phyloP scores from a whole-genome alignment of 2,888 invertebrate genomes.

The Liodrosophila aerea region DNA sequence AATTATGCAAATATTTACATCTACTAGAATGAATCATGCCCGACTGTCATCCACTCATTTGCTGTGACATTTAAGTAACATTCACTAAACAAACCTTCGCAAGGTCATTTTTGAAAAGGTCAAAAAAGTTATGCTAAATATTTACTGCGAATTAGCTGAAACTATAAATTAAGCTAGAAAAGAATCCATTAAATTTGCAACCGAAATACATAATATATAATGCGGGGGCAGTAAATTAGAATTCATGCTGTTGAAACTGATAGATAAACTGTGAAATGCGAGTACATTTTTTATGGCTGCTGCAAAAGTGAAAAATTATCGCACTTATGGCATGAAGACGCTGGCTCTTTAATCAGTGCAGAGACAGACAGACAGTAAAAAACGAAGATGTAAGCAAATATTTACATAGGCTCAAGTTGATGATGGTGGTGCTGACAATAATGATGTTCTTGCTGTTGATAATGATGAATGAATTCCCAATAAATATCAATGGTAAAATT shows the following conservation, averaged over 20 bases:
- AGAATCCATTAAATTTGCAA: too few species aligned
- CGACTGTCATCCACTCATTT: too few species aligned
- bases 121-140: too few species aligned
- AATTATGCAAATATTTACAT: too few species aligned
- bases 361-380: too few species aligned
- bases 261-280: constrained; percentile 30
- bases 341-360: constrained; percentile 48
- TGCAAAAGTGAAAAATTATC: constrained; percentile 36
- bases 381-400: constrained; percentile 21
- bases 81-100: too few species aligned
- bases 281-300: constrained; percentile 8
- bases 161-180: too few species aligned
- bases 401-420: constrained; percentile 37
- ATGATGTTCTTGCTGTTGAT: background rate
- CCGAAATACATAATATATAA: too few species aligned
- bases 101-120: too few species aligned
- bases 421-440: background rate
- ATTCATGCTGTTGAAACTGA: background rate
- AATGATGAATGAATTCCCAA: constrained; percentile 25
- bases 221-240: background rate
- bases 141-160: too few species aligned
- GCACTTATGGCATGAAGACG: constrained; percentile 26
- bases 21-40: too few species aligned
- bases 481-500: constrained; percentile 61
- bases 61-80: too few species aligned